Evolutionary conservation across 2,113 vertebrate genomes (phyloP), one percentile per base, ranked within the genome.

Genomic region (Muscicapa adusta): DNA sequence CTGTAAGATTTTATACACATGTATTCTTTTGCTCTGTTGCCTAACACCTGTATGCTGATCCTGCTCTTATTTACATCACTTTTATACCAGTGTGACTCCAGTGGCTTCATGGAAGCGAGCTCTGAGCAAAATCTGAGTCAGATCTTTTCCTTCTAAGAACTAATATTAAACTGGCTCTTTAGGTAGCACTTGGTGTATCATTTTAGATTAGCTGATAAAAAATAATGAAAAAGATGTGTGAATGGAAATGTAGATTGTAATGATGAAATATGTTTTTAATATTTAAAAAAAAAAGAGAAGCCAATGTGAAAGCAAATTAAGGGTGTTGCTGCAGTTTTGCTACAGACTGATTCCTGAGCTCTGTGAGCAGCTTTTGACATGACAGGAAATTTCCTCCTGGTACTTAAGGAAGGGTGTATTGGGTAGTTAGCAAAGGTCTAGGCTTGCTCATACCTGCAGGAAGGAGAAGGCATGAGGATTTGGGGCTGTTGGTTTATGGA

Each of bases 131-230:
- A 96, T 93, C 72, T 72, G 45, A 57, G 57, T 63, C 78, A 68
- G 67, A 86, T 71, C 68, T 95, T 74, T 66, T 79, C 78, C 78
- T 77, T 81, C 75, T 70, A 68, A 84, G 63, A 83, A 83, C 71
- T 84, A 90, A 89, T 91, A 84, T 91, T 95, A 93, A 88, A 91
- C 85, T 70, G 75, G 22, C 56, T 94, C 84, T 95, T 96, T 86
- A 91, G 89, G 82, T 91, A 95, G 88, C 78, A 95, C 85, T 96
- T 96, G 78, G 60, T 95, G 77, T 95, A 90, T 94, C 91, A 67
- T 88, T 97, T 96, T 93, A 95, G 93, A 94, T 95, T 53, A 86
- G 51, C 72, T 87, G 85, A 95, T 95, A 80, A 94, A 94, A 95
- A 94, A 94, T 94, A 93, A 94, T 95, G 85, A 90, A 92, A 92